Percentiles rank a stretch among this genome's conserved stretches.
Conservation (phyloP, 92 coral and sea anemone genomes). For the Porites cylindrica region DNA sequence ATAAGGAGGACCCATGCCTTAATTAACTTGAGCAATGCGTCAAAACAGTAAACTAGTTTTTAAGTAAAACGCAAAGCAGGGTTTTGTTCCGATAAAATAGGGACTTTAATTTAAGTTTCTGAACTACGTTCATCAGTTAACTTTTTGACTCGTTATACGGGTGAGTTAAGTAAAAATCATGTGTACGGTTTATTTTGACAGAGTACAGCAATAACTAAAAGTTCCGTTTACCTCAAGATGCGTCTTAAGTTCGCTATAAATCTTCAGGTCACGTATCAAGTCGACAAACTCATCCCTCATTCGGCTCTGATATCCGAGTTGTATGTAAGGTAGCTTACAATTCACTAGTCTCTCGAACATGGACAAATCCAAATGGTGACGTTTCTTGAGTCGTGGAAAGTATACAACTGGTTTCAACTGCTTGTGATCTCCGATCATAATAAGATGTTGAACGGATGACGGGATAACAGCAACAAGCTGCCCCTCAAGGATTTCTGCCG, state of each 20-base stretch:
- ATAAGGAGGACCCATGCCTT: too few relatives aligned
- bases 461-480: conserved; percentile 93
- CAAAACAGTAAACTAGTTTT: too few relatives aligned
- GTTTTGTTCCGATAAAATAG: too few relatives aligned
- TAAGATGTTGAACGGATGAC: conserved; percentile 84
- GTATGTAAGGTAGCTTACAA: conserved; percentile 58
- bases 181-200: too few relatives aligned
- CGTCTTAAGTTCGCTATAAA: conserved; percentile 69
- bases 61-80: too few relatives aligned
- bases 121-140: too few relatives aligned
- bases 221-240: conserved; percentile 63
- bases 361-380: conserved; percentile 76
- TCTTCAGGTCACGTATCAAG: conserved; percentile 62
- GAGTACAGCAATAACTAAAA: too few relatives aligned
- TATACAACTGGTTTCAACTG: conserved; percentile 86
- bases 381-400: conserved; percentile 55
- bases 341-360: conserved; percentile 89
- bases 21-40: too few relatives aligned
- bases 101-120: too few relatives aligned
- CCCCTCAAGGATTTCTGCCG: conserved; percentile 94
- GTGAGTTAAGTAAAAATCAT: too few relatives aligned
- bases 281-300: conserved; percentile 91
- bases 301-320: conserved; percentile 82
- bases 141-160: too few relatives aligned
- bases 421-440: conserved; percentile 95